Base-by-base conservation (phyloP, 2,113 vertebrate species). In the Monopterus albus region DNA sequence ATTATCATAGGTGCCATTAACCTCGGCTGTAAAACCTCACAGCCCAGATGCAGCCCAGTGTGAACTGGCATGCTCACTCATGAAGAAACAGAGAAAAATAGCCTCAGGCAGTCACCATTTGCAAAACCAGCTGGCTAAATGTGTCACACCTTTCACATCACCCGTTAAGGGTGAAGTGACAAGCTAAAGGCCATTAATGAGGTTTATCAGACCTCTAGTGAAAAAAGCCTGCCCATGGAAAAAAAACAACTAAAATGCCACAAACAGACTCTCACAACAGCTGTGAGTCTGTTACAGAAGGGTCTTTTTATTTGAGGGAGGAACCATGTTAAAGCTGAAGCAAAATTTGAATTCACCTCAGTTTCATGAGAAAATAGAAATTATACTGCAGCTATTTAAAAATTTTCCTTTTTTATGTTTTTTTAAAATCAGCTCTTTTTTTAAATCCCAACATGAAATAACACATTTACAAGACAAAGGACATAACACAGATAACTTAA, bases 141-240 rank as follows among this genome's bases (percentile, higher is more conserved):
- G 69, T 68, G 79, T 25, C 23, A 42, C 55, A 77, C 77, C 64
- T 86, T 45, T 84, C 73, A 78, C 39, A 50, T 45, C 70, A 38
- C 26, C 29, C 6, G 39, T 23, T 63, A 25, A 61, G 55, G 66
- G 57, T 68, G 60, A 64, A 57, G 29, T 64, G 56, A 64, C 51
- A 23, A 56, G 72, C 65, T 52, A 35, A 45, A 57, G 78, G 55
- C 49, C 58, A 57, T 21, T 51, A 75, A 73, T 74, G 69, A 75
- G 52, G 38, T 49, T 77, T 7, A 57, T 55, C 28, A 3, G 25
- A 14, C 21, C 33, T 47, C 31, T 7, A 21, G 49, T 68, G 26
- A 39, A 29, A 52, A 68, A 43, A 56, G 12, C 29, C 45, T 35
- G 56, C 38, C 12, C 26, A 33, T 12, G 17, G 53, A 18, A 52